A percentile compares a stretch with the other conserved stretches of the same genome.
These are phyloP conservation scores for Drosophila chauvacae DNA, from an alignment of 1,140 invertebrate species.

Conservation along the genomic window DNA sequence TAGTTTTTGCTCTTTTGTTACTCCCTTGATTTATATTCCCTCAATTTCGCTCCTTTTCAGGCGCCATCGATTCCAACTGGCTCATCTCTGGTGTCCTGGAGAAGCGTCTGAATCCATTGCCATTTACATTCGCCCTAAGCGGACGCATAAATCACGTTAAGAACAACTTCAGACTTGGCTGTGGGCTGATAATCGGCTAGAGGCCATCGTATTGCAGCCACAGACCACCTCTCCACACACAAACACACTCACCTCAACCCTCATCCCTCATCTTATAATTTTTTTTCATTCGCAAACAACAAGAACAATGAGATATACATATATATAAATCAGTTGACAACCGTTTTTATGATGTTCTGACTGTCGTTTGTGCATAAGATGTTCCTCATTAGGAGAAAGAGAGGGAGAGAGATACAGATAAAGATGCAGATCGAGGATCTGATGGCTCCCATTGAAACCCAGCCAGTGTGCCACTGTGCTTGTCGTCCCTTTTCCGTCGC, in stretches of 20 bases:
- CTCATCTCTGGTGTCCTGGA: conserved; percentile 96
- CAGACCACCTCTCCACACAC: conserved; percentile 23
- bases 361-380: conserved; percentile 38
- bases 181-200: conserved; percentile 94
- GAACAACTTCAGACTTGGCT: conserved; percentile 94
- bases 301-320: conserved; percentile 26
- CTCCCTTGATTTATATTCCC: not conserved
- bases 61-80: conserved; percentile 97
- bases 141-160: conserved; percentile 96
- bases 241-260: conserved; percentile 14
- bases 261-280: conserved; percentile 11
- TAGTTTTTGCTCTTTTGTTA: not conserved
- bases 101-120: conserved; percentile 95
- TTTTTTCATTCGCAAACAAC: conserved; percentile 26
- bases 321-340: conserved; percentile 31
- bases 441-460: conserved; percentile 4
- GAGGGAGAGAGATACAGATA: not conserved
- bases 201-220: conserved; percentile 44
- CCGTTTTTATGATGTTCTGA: conserved; percentile 36
- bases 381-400: not conserved
- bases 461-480: conserved; percentile 24
- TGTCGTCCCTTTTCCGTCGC: conserved; percentile 21
- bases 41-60: conserved; percentile 84
- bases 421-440: conserved; percentile 7
- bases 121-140: conserved; percentile 96